Evolutionary conservation across 2,113 vertebrate genomes (phyloP).

Genomic region (Delphinus delphis): DNA sequence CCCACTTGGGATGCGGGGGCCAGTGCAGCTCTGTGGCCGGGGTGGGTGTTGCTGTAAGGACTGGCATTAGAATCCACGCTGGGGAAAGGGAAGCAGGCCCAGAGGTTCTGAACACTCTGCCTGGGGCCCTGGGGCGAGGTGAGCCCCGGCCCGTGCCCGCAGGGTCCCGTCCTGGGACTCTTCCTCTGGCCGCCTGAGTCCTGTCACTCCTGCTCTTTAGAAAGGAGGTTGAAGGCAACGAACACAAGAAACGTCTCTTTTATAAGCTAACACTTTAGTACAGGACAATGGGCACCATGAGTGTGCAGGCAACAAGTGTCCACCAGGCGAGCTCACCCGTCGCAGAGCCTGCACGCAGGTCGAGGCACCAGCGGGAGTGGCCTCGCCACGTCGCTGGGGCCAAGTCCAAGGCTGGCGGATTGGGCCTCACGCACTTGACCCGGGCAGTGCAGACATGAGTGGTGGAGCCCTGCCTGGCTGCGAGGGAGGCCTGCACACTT

Average conservation of each 20-base stretch:
- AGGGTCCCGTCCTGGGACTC: not conserved
- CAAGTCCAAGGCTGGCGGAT: not conserved
- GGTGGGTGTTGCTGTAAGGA: rapidly evolving
- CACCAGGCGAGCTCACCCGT: rapidly evolving
- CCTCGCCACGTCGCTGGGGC: not conserved
- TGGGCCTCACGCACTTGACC: rapidly evolving
- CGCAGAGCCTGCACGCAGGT: rapidly evolving
- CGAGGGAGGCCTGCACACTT: rapidly evolving
- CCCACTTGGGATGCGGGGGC: rapidly evolving
- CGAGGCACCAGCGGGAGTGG: rapidly evolving
- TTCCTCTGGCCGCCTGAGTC: rapidly evolving
- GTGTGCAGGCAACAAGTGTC: not conserved
- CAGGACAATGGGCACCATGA: rapidly evolving
- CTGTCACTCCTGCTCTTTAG: not conserved
- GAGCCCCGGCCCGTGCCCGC: rapidly evolving
- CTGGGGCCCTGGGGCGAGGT: rapidly evolving
- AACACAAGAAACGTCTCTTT: rapidly evolving
- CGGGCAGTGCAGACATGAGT: rapidly evolving
- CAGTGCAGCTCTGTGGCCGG: rapidly evolving
- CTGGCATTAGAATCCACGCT: rapidly evolving
- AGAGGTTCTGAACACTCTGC: not conserved
- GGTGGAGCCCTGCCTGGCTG: too few relatives aligned
- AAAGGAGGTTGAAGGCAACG: not conserved
- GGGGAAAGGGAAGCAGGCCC: not conserved
- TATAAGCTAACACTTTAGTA: not conserved